Evolutionary conservation across 2,888 invertebrate species (phyloP).

Genomic region (Pristionchus japonicus): DNA sequence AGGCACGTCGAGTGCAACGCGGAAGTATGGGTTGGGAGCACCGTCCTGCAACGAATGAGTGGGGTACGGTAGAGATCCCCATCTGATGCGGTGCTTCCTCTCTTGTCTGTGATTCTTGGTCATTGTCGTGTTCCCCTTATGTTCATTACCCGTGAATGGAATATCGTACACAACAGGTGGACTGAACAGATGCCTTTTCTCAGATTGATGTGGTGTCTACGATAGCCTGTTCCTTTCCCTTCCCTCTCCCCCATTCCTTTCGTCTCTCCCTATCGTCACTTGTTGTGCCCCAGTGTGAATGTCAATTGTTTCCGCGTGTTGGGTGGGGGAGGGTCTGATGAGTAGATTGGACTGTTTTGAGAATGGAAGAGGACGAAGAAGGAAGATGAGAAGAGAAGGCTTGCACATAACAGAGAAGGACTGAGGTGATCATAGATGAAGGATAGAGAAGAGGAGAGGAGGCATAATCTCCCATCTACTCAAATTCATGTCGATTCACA

Average conservation of each 20-base stretch:
- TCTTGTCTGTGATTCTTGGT: background rate
- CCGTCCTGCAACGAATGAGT: conserved; percentile 54
- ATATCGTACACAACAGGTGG: background rate
- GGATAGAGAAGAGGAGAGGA: background rate
- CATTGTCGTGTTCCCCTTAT: background rate
- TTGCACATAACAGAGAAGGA: background rate
- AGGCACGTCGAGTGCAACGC: conserved; percentile 63
- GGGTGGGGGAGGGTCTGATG: background rate
- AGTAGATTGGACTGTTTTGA: conserved; percentile 14
- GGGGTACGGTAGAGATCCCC: background rate
- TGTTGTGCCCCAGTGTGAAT: background rate
- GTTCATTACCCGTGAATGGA: background rate
- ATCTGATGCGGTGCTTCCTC: background rate
- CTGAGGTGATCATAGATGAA: background rate
- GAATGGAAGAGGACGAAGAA: background rate
- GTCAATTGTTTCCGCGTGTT: conserved; percentile 1
- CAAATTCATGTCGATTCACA: background rate
- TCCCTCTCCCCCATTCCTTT: background rate
- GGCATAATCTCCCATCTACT: background rate
- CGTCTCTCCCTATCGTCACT: background rate
- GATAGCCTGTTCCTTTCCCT: background rate
- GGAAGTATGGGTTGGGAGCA: conserved; percentile 66
- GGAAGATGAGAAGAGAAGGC: background rate
- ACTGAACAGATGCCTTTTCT: background rate
- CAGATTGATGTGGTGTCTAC: background rate